A percentile compares a stretch with the other conserved stretches of the same genome.
Evolutionary conservation across 2,113 vertebrate species (phyloP).

Genomic region (Elaphurus davidianus): DNA sequence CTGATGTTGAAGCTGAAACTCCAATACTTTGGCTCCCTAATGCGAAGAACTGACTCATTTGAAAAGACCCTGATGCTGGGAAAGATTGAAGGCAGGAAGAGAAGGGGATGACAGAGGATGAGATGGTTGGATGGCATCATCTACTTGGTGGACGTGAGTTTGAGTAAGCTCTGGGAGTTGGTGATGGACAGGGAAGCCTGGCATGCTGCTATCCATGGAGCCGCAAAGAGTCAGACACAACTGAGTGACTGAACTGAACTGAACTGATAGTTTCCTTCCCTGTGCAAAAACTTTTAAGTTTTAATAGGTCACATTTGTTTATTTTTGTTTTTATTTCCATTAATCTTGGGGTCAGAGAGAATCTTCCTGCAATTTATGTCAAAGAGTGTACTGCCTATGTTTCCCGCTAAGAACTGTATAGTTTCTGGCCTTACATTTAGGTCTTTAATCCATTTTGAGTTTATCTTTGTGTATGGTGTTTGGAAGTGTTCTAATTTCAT

Average conservation of each 20-base stretch:
- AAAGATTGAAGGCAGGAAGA: background rate
- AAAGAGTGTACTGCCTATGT: background rate
- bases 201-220: background rate
- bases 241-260: background rate
- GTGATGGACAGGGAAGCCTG: background rate
- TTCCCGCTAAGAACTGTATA: background rate
- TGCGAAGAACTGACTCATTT: background rate
- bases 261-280: background rate
- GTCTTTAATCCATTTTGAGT: background rate
- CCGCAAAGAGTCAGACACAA: background rate
- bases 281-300: background rate
- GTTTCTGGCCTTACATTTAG: background rate
- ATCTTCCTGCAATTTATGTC: background rate
- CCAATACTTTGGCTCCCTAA: background rate
- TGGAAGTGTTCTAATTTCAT: background rate
- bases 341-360: background rate
- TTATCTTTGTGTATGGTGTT: background rate
- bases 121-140: background rate
- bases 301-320: background rate
- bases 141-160: background rate
- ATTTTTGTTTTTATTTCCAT: background rate
- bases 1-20: background rate
- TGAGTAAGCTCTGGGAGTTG: background rate
- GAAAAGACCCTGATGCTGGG: background rate
- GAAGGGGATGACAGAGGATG: background rate